Evolutionary conservation across 2,888 invertebrate genomes (phyloP).

Genomic region (Drosophila rellima): DNA sequence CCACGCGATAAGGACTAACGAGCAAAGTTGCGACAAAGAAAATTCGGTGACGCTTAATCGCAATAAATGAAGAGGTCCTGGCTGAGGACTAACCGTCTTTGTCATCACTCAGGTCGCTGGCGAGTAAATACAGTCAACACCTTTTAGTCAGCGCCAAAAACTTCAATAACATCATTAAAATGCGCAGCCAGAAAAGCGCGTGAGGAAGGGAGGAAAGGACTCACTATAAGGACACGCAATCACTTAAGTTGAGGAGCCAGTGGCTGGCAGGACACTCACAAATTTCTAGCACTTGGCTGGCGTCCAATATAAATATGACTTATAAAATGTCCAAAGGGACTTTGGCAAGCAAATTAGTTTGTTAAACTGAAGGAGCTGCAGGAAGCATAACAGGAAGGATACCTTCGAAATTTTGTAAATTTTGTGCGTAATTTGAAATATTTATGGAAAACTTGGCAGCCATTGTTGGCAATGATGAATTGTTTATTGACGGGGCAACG

Average conservation of each 20-base stretch:
- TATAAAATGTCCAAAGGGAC: constrained; percentile 65
- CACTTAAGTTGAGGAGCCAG: constrained; percentile 65
- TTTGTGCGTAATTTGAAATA: constrained; percentile 53
- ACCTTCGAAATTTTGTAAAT: constrained; percentile 38
- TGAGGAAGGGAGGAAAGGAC: too few species aligned
- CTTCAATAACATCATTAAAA: constrained; percentile 78
- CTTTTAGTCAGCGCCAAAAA: constrained; percentile 50
- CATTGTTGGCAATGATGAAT: constrained; percentile 61
- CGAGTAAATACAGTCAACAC: constrained; percentile 58
- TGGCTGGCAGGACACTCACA: constrained; percentile 35
- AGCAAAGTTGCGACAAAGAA: constrained; percentile 45
- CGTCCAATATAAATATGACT: constrained; percentile 76
- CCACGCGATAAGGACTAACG: constrained; percentile 52
- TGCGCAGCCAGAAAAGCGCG: constrained; percentile 28
- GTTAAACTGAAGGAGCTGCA: constrained; percentile 42
- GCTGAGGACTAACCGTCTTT: constrained; percentile 18
- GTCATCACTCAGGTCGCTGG: constrained; percentile 47
- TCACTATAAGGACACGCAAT: constrained; percentile 31
- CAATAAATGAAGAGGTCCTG: constrained; percentile 29
- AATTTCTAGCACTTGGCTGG: constrained; percentile 59
- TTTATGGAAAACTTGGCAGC: constrained; percentile 57
- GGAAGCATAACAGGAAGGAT: constrained; percentile 24
- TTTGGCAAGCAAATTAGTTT: constrained; percentile 68
- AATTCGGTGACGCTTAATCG: constrained; percentile 26
- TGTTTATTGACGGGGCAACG: constrained; percentile 51